phyloP scores from a whole-genome alignment of 92 coral and sea anemone genomes.

The Hydrozoanthus gracilis region DNA sequence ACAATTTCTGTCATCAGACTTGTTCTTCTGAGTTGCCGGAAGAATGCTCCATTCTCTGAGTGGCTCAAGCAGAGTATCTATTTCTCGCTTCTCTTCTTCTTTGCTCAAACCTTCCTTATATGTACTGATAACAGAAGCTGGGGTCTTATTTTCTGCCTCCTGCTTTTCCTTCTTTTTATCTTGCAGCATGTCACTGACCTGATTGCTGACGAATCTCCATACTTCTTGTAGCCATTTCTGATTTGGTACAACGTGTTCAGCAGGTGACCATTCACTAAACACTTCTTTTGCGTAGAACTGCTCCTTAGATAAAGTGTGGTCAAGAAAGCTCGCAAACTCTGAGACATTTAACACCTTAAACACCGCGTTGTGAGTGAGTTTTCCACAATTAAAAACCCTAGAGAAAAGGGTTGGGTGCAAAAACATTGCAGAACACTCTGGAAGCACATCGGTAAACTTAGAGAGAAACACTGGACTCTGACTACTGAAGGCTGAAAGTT shows the following conservation, averaged over 20 bases:
- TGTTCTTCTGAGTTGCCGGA: conserved; percentile 15
- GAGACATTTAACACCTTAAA: conserved; percentile 60
- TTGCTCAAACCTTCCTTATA: neutral
- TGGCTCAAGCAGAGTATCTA: conserved; percentile 39
- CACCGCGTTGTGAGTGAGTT: too few species aligned
- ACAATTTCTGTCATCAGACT: neutral
- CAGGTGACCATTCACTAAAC: conserved; percentile 59
- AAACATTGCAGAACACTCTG: conserved; percentile 61
- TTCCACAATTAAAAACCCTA: too few species aligned
- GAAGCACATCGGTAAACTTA: conserved; percentile 59
- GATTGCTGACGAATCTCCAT: conserved; percentile 50
- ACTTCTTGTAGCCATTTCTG: conserved; percentile 46
- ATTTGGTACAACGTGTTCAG: conserved; percentile 24
- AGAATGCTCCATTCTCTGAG: conserved; percentile 56
- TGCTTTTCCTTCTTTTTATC: neutral
- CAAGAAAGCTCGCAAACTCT: conserved; percentile 55
- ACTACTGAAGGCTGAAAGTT: conserved; percentile 54
- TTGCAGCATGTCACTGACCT: neutral
- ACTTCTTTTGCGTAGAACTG: neutral
- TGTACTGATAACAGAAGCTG: neutral
- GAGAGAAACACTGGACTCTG: conserved; percentile 58
- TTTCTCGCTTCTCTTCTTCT: conserved; percentile 16
- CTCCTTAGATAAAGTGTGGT: conserved; percentile 20
- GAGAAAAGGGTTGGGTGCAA: conserved; percentile 49
- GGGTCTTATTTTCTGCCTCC: neutral